Evolutionary conservation across 2,113 vertebrate species (phyloP), one percentile per base, ranked within the genome.

Genomic region (Sialia sialis): DNA sequence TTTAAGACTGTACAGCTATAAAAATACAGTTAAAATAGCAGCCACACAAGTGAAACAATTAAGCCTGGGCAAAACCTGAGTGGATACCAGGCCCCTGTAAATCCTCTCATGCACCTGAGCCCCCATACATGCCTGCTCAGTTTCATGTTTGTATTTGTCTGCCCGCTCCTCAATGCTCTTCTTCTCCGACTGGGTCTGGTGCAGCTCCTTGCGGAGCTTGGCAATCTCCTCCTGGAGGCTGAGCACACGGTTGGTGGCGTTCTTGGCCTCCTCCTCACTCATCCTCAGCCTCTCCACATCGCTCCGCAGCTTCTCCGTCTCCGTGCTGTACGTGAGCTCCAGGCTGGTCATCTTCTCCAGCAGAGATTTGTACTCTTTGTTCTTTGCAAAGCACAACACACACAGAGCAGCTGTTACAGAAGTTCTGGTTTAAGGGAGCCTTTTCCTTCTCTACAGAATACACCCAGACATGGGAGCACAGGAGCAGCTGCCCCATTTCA

Each of bases 131-230:
- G 99, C 99, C 97, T 98, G 95, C 83, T 99, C 99, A 7, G 99
- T 99, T 95, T 99, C 99, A 41, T 97, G 95, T 94, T 98, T 98
- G 97, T 99, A 99, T 36, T 82, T 98, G 78, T 98, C 97, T 6
- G 99, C 98, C 98, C 97, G 91, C 49, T 99, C 98, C 94, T 99
- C 98, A 60, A 99, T 99, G 66, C 96, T 98, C 94, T 98, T 99
- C 97, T 99, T 99, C 97, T 99, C 99, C 13, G 98, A 97, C 94
- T 97, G 99, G 1, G 99, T 99, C 87, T 96, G 96, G 32, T 97
- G 96, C 94, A 99, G 98, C 92, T 99, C 99, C 95, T 98, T 99
- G 51, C 90, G 98, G 56, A 99, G 98, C 83, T 95, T 98, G 96
- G 98, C 97, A 58, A 99, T 98, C 98, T 99, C 99, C 89, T 99